Conservation (phyloP, 2,113 vertebrate species). For the Periophthalmus modestus region DNA sequence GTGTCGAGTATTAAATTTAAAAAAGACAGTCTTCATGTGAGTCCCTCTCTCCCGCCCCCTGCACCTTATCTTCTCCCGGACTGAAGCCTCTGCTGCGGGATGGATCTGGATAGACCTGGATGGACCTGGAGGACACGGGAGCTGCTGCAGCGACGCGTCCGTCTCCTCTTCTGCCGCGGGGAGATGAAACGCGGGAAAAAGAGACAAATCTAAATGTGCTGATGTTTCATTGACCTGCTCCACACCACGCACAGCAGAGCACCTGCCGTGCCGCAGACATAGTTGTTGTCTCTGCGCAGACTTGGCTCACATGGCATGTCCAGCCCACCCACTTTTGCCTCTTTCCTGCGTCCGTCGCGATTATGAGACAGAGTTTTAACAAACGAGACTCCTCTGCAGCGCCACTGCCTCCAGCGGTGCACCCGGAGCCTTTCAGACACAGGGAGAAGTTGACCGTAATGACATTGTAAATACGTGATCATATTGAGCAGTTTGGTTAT, state of each 20-base stretch:
- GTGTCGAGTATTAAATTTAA: conserved; percentile 37
- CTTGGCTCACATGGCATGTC: conserved; percentile 62
- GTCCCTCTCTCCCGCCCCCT: conserved; percentile 38
- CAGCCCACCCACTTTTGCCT: conserved; percentile 22
- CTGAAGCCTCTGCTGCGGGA: conserved; percentile 13
- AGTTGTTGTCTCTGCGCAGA: conserved; percentile 64
- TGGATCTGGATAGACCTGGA: neutral
- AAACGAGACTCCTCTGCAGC: conserved; percentile 48
- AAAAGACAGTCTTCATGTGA: conserved; percentile 36
- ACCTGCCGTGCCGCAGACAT: conserved; percentile 38
- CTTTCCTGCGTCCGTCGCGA: conserved; percentile 26
- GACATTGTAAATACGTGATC: neutral
- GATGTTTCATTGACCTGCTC: conserved; percentile 48
- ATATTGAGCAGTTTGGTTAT: neutral
- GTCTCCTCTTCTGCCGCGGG: conserved; percentile 22
- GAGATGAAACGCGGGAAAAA: neutral
- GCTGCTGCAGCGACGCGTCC: conserved; percentile 27
- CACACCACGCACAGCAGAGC: conserved; percentile 20
- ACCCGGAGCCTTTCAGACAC: conserved; percentile 37
- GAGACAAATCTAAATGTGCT: conserved; percentile 10
- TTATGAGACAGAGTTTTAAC: conserved; percentile 53
- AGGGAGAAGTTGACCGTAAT: neutral
- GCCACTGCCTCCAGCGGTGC: conserved; percentile 79
- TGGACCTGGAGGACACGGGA: conserved; percentile 17
- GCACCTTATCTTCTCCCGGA: conserved; percentile 53